Conservation (phyloP, 2,797 vertebrate genomes). For the Percopsis omiscomaycus region DNA sequence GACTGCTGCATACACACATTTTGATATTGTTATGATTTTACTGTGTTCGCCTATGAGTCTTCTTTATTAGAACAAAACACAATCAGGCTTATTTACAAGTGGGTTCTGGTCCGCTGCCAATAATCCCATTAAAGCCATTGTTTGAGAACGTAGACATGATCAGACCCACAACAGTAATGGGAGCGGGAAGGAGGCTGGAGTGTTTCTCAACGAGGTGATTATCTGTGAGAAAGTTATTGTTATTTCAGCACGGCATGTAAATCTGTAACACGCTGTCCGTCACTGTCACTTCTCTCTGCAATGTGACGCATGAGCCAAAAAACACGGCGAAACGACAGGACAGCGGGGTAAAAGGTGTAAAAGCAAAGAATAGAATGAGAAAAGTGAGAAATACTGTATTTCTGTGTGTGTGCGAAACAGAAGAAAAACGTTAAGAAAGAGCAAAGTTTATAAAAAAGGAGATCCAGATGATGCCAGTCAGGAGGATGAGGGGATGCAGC, state of each 20-base stretch:
- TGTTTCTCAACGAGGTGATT: conserved; percentile 77
- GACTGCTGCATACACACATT: conserved; percentile 51
- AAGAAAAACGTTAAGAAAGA: neutral
- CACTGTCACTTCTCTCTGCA: conserved; percentile 37
- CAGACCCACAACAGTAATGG: conserved; percentile 81
- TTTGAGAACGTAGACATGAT: conserved; percentile 77
- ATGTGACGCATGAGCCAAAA: conserved; percentile 31
- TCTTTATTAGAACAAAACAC: conserved; percentile 81
- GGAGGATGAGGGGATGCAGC: neutral
- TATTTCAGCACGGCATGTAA: conserved; percentile 63
- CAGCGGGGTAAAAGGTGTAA: conserved; percentile 3
- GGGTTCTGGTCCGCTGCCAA: conserved; percentile 75
- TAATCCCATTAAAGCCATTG: conserved; percentile 80
- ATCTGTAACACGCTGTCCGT: conserved; percentile 58
- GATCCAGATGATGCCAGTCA: conserved; percentile 21
- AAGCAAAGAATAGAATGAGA: conserved; percentile 6
- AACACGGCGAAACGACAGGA: conserved; percentile 11
- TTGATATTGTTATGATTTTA: conserved; percentile 72
- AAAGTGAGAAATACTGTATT: neutral
- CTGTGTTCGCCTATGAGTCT: conserved; percentile 70
- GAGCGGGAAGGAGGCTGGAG: conserved; percentile 70
- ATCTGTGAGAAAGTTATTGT: conserved; percentile 72
- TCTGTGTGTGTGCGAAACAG: neutral
- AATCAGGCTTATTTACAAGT: conserved; percentile 80
- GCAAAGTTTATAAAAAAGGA: neutral